Percentiles rank a stretch among this genome's conserved stretches.
Evolutionary conservation across 2,888 invertebrate genomes (phyloP).

Genomic region (Acrocyrtus sp.): DNA sequence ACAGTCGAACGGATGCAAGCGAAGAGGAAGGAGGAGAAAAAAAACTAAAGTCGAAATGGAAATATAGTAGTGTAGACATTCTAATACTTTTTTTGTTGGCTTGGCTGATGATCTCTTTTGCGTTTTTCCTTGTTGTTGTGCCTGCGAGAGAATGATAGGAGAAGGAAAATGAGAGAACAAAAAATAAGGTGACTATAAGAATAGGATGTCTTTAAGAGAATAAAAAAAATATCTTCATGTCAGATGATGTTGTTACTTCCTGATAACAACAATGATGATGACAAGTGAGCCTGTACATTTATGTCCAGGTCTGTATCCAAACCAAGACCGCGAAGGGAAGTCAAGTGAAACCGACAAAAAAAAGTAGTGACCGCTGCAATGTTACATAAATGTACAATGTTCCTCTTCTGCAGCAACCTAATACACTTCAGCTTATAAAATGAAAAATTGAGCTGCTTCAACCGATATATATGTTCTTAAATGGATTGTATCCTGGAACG

Average conservation of each 20-base stretch:
- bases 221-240: conserved; percentile 12
- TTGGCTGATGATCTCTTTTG: background rate
- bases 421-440: background rate
- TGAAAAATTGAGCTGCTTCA: background rate
- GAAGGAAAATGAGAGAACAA: conserved; percentile 10
- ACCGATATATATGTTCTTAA: background rate
- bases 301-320: background rate
- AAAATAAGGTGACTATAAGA: background rate
- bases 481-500: background rate
- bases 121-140: no score
- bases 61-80: background rate
- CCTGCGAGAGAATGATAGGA: conserved; percentile 19
- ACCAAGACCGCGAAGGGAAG: no score
- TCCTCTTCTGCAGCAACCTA: background rate
- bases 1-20: no score
- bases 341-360: background rate
- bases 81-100: background rate
- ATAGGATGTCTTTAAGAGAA: conserved; percentile 5
- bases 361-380: background rate
- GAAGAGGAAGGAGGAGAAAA: no score
- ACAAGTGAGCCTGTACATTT: conserved; percentile 5
- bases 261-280: conserved; percentile 20
- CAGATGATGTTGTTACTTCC: conserved; percentile 20
- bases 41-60: no score
- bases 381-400: no score